These are phyloP conservation scores for Papilio demoleus DNA, from an alignment of 2,888 invertebrate species.

Conservation along the genomic window DNA sequence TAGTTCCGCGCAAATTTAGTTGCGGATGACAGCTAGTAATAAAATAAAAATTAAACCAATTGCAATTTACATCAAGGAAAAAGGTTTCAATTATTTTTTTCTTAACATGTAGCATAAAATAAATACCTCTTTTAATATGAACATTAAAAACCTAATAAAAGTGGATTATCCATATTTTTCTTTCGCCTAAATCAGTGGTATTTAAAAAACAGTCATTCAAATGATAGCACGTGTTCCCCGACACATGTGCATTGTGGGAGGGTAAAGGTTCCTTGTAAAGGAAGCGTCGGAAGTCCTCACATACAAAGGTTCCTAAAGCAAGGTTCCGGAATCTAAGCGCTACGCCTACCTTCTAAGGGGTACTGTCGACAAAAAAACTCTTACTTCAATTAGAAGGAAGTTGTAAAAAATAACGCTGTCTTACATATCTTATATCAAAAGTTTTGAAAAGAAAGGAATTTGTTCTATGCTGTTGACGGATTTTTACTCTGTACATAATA, in stretches of 20 bases:
- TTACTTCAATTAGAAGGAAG: conserved; percentile 7
- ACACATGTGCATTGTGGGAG: conserved; percentile 61
- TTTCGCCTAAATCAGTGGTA: conserved; percentile 47
- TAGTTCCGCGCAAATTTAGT: too few relatives aligned
- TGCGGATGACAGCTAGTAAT: too few relatives aligned
- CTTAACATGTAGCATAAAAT: not conserved
- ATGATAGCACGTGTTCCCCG: conserved; percentile 61
- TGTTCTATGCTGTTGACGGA: not conserved
- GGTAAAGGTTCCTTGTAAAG: conserved; percentile 54
- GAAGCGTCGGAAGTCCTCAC: conserved; percentile 65
- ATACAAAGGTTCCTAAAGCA: conserved; percentile 23
- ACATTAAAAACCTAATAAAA: not conserved
- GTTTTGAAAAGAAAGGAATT: not conserved
- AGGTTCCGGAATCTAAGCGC: conserved; percentile 58
- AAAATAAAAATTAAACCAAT: too few relatives aligned
- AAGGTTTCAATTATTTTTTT: too few relatives aligned
- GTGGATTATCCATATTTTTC: conserved; percentile 37
- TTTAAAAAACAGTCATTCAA: conserved; percentile 60
- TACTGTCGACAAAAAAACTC: conserved; percentile 1
- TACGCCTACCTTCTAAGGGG: conserved; percentile 50
- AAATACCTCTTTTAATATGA: too few relatives aligned
- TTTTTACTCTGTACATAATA: conserved; percentile 10
- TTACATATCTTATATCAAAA: conserved; percentile 1
- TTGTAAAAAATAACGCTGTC: conserved; percentile 23
- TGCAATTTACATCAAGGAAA: too few relatives aligned